These are phyloP conservation scores for Neoscelio sp. DNA, from an alignment of 2,888 invertebrate genomes.

Conservation along the genomic window DNA sequence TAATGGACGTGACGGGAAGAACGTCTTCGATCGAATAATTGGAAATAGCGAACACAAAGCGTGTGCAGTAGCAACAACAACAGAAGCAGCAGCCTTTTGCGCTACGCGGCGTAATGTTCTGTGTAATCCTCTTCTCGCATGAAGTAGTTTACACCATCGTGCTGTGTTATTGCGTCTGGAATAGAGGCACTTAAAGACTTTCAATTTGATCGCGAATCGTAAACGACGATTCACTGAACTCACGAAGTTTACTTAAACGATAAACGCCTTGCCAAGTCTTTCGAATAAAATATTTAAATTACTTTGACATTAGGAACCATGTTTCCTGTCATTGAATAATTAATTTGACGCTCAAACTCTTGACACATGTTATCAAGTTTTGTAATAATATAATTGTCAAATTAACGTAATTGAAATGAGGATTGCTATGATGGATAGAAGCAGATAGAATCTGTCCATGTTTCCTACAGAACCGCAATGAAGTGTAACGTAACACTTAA, in stretches of 20 bases:
- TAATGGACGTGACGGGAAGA: conserved; percentile 60
- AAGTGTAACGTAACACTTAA: too few relatives aligned
- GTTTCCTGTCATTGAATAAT: conserved; percentile 44
- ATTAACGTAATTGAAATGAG: too few relatives aligned
- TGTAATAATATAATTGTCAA: conserved; percentile 43
- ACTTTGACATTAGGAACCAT: conserved; percentile 23
- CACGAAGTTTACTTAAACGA: conserved; percentile 54
- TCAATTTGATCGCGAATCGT: conserved; percentile 69
- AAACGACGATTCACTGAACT: conserved; percentile 64
- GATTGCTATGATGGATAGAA: too few relatives aligned
- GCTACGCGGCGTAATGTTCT: conserved; percentile 62
- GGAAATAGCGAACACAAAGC: conserved; percentile 55
- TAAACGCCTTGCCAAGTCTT: conserved; percentile 51
- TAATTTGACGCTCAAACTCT: conserved; percentile 28
- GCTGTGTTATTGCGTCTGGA: conserved; percentile 64
- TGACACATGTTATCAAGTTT: not conserved
- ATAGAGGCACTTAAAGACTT: conserved; percentile 67
- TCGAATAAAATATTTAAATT: conserved; percentile 54
- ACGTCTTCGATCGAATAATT: conserved; percentile 66
- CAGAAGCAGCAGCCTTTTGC: conserved; percentile 36
- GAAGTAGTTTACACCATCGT: conserved; percentile 66
- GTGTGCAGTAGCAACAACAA: conserved; percentile 56
- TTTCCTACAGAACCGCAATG: too few relatives aligned
- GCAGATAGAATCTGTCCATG: too few relatives aligned
- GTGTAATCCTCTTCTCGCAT: conserved; percentile 68